Percentiles rank a stretch among this genome's conserved stretches.
Evolutionary conservation across 2,113 vertebrate genomes (phyloP).

Genomic region (Ptychochromis oligacanthus): DNA sequence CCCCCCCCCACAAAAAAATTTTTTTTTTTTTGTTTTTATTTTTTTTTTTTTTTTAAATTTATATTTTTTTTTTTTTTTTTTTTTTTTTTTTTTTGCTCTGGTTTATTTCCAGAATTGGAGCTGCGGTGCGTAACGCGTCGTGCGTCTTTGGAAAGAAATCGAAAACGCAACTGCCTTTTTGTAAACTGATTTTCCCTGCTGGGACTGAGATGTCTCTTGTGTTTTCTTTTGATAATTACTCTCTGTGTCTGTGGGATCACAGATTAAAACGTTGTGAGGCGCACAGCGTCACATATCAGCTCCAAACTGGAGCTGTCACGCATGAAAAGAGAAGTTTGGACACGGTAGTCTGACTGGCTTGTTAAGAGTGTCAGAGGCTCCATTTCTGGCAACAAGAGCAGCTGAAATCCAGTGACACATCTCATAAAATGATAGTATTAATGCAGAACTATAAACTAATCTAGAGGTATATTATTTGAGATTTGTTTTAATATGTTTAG

Average conservation of each 20-base stretch:
- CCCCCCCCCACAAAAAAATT: too few relatives aligned
- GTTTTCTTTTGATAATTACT: not conserved
- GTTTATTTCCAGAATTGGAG: not conserved
- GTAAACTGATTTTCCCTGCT: too few relatives aligned
- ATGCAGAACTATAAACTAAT: too few relatives aligned
- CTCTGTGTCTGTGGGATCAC: not conserved
- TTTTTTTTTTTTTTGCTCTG: too few relatives aligned
- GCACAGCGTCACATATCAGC: slow-evolving; percentile 46
- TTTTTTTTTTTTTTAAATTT: too few relatives aligned
- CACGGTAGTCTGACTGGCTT: slow-evolving; percentile 49
- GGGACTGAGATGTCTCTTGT: not conserved
- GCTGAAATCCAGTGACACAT: not conserved
- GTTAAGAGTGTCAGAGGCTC: slow-evolving; percentile 44
- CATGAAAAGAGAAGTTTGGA: slow-evolving; percentile 61
- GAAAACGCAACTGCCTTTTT: too few relatives aligned
- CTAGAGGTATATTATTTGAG: too few relatives aligned
- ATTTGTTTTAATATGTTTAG: too few relatives aligned
- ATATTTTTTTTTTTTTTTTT: too few relatives aligned
- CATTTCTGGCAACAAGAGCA: slow-evolving; percentile 34
- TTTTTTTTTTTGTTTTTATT: too few relatives aligned
- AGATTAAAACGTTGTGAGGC: slow-evolving; percentile 61
- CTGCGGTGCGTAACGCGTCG: not conserved
- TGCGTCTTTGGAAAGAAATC: slow-evolving; percentile 17
- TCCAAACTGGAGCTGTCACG: slow-evolving; percentile 59
- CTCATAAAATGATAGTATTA: too few relatives aligned